These are phyloP conservation scores for Belonocnema kinseyi DNA, from an alignment of 1,140 invertebrate genomes.

Conservation along the genomic window DNA sequence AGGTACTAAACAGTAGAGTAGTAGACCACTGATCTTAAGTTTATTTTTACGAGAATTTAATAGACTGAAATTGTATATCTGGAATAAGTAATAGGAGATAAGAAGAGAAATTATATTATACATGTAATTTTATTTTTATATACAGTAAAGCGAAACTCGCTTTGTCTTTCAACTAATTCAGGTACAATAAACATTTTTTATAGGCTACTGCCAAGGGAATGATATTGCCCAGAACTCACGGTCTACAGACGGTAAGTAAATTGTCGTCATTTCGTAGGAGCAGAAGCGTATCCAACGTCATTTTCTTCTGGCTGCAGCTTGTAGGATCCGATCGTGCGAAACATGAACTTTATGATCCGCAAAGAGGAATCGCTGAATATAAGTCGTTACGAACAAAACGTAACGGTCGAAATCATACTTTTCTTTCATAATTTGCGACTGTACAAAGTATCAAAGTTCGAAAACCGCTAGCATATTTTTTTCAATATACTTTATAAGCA, in stretches of 20 bases:
- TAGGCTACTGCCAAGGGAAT: constrained; percentile 13
- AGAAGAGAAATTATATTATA: background rate
- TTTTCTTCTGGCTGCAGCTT: constrained; percentile 30
- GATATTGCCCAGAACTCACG: constrained; percentile 20
- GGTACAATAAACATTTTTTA: constrained; percentile 14
- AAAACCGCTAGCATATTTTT: background rate
- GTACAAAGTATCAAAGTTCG: background rate
- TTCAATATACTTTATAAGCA: background rate
- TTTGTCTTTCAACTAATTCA: constrained; percentile 21
- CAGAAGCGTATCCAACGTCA: constrained; percentile 30
- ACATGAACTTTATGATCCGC: constrained; percentile 29
- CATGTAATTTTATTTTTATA: background rate
- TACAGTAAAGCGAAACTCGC: constrained; percentile 16
- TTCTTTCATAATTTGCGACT: background rate
- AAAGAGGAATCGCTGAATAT: constrained; percentile 30
- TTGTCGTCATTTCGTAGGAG: constrained; percentile 24
- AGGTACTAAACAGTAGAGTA: too few relatives aligned
- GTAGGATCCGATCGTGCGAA: constrained; percentile 25
- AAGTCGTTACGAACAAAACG: constrained; percentile 24
- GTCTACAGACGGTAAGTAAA: constrained; percentile 26
- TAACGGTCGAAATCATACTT: constrained; percentile 24
- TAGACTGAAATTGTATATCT: too few relatives aligned
- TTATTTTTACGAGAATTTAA: too few relatives aligned
- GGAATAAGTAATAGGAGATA: too few relatives aligned
- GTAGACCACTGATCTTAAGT: too few relatives aligned